phyloP scores from a whole-genome alignment of 2,797 vertebrate species.

The Poeciliopsis infans region DNA sequence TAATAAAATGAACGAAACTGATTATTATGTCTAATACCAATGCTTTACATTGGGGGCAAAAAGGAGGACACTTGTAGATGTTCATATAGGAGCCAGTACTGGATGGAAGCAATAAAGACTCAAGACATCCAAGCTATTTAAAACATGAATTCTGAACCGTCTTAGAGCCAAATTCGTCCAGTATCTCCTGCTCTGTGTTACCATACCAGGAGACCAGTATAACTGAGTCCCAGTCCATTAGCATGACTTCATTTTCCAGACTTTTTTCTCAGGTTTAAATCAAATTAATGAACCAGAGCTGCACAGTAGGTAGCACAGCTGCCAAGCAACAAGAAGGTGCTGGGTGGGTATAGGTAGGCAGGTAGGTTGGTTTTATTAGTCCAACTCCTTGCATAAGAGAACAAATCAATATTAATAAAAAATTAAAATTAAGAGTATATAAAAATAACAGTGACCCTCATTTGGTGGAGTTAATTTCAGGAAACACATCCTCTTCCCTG shows the following conservation, averaged over 20 bases:
- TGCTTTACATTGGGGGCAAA: background rate
- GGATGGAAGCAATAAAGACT: background rate
- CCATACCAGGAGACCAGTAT: background rate
- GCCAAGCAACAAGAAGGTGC: too few species aligned
- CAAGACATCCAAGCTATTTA: background rate
- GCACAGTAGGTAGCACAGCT: background rate
- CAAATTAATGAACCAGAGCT: background rate
- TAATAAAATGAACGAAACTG: background rate
- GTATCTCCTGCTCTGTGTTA: background rate
- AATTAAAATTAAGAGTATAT: too few species aligned
- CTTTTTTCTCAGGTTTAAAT: background rate
- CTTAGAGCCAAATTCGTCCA: background rate
- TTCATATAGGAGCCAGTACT: background rate
- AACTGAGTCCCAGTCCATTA: background rate
- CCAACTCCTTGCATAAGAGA: too few species aligned
- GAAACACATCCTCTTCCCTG: background rate
- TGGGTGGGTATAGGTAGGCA: too few species aligned
- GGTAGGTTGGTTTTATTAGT: too few species aligned
- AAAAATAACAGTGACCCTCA: background rate
- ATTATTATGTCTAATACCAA: background rate
- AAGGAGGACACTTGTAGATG: background rate
- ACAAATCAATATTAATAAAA: too few species aligned
- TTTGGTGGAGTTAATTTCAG: background rate
- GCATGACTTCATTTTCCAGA: background rate
- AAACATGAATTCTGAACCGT: background rate